phyloP scores from a whole-genome alignment of 2,888 invertebrate species.

The Nebria salina region DNA sequence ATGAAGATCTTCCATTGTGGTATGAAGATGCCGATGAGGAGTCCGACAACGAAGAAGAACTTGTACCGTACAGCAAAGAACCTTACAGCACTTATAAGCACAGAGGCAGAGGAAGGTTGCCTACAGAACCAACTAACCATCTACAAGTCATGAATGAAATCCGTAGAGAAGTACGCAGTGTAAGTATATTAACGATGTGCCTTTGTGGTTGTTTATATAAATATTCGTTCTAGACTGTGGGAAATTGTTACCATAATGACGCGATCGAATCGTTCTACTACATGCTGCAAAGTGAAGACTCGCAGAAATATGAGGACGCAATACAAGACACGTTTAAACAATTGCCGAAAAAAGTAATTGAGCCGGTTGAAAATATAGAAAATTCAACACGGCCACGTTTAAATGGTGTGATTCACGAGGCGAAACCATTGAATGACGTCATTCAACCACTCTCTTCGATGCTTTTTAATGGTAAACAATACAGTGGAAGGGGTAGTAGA shows the following conservation, averaged over 20 bases:
- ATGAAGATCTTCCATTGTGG: no score
- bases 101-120: background rate
- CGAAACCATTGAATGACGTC: background rate
- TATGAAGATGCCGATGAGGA: background rate
- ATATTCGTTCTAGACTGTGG: conserved; percentile 16
- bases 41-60: no score
- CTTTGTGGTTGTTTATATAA: background rate
- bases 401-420: background rate
- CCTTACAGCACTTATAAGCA: background rate
- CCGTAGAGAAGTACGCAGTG: conserved; percentile 29
- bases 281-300: conserved; percentile 9
- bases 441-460: background rate
- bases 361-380: background rate
- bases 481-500: background rate
- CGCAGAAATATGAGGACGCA: background rate
- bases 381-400: background rate
- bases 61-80: no score
- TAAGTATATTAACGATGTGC: background rate
- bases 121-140: background rate
- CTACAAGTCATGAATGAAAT: conserved; percentile 13
- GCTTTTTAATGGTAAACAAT: background rate
- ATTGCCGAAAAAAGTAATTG: background rate
- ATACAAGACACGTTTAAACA: background rate
- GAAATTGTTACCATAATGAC: conserved; percentile 31
- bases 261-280: conserved; percentile 26